These are phyloP conservation scores for Parthenolecanium corni DNA, from an alignment of 2,888 invertebrate genomes.

Conservation along the genomic window DNA sequence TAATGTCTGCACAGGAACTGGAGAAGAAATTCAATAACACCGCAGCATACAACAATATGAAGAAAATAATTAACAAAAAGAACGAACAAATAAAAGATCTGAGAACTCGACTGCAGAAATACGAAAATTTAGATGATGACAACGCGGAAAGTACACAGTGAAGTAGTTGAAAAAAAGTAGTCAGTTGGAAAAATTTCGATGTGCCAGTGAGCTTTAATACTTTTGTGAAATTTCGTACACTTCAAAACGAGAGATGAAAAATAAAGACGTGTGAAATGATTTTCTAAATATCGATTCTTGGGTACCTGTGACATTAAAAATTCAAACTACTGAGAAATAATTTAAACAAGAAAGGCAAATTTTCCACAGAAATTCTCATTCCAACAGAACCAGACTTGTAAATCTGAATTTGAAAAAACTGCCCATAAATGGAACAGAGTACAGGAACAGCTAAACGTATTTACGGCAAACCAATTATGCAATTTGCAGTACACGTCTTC, in stretches of 20 bases:
- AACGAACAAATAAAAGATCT: conserved; percentile 44
- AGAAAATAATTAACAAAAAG: conserved; percentile 44
- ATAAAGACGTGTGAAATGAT: conserved; percentile 14
- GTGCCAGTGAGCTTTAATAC: background rate
- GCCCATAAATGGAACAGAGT: no score
- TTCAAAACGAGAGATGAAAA: conserved; percentile 10
- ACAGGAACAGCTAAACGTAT: no score
- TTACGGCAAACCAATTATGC: no score
- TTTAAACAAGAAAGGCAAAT: conserved; percentile 7
- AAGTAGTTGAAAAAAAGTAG: no score
- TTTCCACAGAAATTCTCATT: no score
- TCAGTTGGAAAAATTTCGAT: no score
- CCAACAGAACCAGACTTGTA: no score
- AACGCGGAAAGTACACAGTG: background rate
- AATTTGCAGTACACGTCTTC: no score
- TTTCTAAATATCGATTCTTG: conserved; percentile 1
- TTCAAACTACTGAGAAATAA: no score
- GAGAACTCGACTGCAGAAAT: conserved; percentile 34
- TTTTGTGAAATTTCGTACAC: conserved; percentile 7
- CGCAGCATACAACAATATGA: no score
- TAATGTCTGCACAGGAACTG: conserved; percentile 41
- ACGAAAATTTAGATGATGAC: conserved; percentile 30
- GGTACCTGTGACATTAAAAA: no score
- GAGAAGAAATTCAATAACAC: conserved; percentile 48
- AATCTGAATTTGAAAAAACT: no score